Percentiles rank a stretch among this genome's conserved stretches.
These are phyloP conservation scores for Asbolus verrucosus DNA, from an alignment of 1,140 invertebrate species.

Conservation along the genomic window DNA sequence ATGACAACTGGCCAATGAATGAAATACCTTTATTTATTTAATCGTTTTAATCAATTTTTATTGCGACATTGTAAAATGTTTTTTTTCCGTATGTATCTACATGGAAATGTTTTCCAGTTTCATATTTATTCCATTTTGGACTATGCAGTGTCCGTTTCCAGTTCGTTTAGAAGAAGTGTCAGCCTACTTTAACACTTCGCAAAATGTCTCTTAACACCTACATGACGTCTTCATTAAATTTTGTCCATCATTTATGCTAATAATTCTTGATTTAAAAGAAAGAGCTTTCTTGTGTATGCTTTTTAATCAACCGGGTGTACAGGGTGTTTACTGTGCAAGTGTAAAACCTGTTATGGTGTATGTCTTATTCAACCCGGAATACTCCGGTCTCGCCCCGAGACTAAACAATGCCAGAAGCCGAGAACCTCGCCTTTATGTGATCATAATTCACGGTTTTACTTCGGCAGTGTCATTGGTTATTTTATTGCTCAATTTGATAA, in stretches of 20 bases:
- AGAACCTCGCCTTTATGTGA: slow-evolving; percentile 48
- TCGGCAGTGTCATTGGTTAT: slow-evolving; percentile 45
- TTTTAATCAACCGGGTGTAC: no score
- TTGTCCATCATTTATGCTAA: not conserved
- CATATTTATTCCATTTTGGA: no score
- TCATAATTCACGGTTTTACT: slow-evolving; percentile 51
- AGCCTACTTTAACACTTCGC: not conserved
- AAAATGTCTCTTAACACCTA: slow-evolving; percentile 3
- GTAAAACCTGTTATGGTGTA: slow-evolving; percentile 17
- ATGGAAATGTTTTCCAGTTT: no score
- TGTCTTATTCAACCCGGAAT: slow-evolving; percentile 15
- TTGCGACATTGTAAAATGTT: not conserved
- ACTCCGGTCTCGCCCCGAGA: slow-evolving; percentile 24
- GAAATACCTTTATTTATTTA: not conserved
- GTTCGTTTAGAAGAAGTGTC: slow-evolving; percentile 2
- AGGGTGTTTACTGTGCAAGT: no score
- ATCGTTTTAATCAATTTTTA: slow-evolving; percentile 20
- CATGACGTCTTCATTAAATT: slow-evolving; percentile 5
- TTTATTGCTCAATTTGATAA: slow-evolving; percentile 49
- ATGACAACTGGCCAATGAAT: slow-evolving; percentile 26
- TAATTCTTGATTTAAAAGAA: no score
- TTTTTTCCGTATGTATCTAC: no score
- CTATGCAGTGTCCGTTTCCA: no score
- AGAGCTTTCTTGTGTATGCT: no score
- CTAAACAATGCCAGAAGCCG: slow-evolving; percentile 48